These are phyloP conservation scores for Brachionus calyciflorus DNA, from an alignment of 1,140 invertebrate species.

Conservation along the genomic window DNA sequence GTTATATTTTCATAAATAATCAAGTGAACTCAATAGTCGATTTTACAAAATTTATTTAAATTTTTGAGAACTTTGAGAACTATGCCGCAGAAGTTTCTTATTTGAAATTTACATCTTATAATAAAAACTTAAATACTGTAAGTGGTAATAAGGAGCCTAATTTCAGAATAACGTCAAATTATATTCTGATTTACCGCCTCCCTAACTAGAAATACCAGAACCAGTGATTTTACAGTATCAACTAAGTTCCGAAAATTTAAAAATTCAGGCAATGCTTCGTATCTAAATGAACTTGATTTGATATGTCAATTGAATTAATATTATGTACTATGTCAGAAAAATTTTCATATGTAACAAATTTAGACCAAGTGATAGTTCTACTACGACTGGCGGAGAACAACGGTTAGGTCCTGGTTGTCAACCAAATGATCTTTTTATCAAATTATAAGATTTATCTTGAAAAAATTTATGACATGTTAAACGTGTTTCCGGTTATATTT, in stretches of 20 bases:
- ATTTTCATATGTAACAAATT: constrained; percentile 30
- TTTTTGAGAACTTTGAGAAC: too few relatives aligned
- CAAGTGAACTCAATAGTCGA: too few relatives aligned
- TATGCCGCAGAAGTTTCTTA: constrained; percentile 84
- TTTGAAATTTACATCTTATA: constrained; percentile 69
- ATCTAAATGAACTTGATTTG: neutral
- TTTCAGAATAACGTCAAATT: constrained; percentile 30
- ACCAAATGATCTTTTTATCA: too few relatives aligned
- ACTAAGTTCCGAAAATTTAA: constrained; percentile 7
- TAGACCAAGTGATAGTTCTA: neutral
- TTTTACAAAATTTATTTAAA: too few relatives aligned
- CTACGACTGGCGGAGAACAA: too few relatives aligned
- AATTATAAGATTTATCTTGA: too few relatives aligned
- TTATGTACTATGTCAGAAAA: neutral
- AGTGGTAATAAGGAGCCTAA: constrained; percentile 10
- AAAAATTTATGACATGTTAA: too few relatives aligned
- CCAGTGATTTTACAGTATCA: neutral
- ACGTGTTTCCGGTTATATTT: too few relatives aligned
- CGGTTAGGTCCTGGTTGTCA: neutral
- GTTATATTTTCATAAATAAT: too few relatives aligned
- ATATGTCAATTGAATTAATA: neutral
- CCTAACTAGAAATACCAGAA: neutral
- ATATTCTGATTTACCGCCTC: neutral
- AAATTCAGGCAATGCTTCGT: constrained; percentile 10
- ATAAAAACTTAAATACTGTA: constrained; percentile 26